Evolutionary conservation across 2,888 invertebrate species (phyloP).

Genomic region (Neoascia interrupta): DNA sequence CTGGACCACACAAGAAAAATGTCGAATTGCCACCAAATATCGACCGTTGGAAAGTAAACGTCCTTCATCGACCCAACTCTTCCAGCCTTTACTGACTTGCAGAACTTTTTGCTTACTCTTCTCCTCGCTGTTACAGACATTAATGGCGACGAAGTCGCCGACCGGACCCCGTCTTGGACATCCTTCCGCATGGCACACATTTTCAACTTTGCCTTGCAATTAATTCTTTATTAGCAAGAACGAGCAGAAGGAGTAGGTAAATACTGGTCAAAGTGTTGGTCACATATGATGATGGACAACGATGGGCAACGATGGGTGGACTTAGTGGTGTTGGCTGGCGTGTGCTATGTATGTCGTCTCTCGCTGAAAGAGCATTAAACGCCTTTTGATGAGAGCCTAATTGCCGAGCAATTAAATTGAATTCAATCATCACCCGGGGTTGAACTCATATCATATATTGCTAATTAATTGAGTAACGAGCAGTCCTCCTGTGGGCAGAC

Average conservation of each 20-base stretch:
- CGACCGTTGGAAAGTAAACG: slow-evolving; percentile 48
- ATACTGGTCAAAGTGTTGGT: slow-evolving; percentile 6
- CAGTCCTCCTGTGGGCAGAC: slow-evolving; percentile 32
- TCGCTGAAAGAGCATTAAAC: slow-evolving; percentile 33
- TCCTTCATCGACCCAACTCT: slow-evolving; percentile 51
- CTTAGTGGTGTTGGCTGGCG: background rate
- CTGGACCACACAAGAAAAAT: slow-evolving; percentile 22
- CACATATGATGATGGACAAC: slow-evolving; percentile 10
- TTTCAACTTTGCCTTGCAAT: slow-evolving; percentile 47
- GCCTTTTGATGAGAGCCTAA: slow-evolving; percentile 65
- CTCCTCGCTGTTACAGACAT: slow-evolving; percentile 26
- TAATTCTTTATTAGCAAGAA: slow-evolving; percentile 45
- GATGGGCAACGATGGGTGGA: slow-evolving; percentile 7
- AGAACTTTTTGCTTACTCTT: slow-evolving; percentile 32
- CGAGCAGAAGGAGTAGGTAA: slow-evolving; percentile 6
- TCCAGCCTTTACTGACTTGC: slow-evolving; percentile 52
- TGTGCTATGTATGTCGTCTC: slow-evolving; percentile 19
- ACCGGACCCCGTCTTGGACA: slow-evolving; percentile 38
- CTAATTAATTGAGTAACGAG: slow-evolving; percentile 65
- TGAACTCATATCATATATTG: slow-evolving; percentile 47
- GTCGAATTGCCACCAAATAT: slow-evolving; percentile 21
- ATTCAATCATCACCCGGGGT: slow-evolving; percentile 58
- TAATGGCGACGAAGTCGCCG: slow-evolving; percentile 41
- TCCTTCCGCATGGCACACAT: slow-evolving; percentile 62
- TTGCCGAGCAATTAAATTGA: slow-evolving; percentile 66